Evolutionary conservation across 2,113 vertebrate species (phyloP).

Genomic region (Excalfactoria chinensis): DNA sequence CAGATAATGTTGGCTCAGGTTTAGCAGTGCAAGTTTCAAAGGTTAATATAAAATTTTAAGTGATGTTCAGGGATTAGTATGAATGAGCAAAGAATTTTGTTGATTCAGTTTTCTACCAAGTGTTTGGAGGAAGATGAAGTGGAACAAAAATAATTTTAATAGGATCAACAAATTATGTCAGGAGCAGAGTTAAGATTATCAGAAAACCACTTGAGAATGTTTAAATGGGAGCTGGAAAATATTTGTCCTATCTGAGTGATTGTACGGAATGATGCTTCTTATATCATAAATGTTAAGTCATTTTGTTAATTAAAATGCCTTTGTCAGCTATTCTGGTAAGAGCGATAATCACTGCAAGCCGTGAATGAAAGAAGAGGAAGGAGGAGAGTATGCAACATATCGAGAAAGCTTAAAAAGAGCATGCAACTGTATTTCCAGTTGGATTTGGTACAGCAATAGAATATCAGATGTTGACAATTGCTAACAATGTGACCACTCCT

Average conservation of each 20-base stretch:
- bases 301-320: neutral
- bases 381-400: neutral
- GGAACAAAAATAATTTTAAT: neutral
- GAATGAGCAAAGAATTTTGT: neutral
- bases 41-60: neutral
- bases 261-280: neutral
- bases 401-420: neutral
- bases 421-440: neutral
- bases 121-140: neutral
- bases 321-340: neutral
- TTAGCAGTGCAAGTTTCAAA: neutral
- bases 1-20: neutral
- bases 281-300: neutral
- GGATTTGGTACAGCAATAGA: neutral
- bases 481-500: neutral
- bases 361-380: neutral
- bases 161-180: neutral
- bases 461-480: conserved; percentile 30
- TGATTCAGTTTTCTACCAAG: neutral
- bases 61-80: neutral
- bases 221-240: neutral
- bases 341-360: neutral
- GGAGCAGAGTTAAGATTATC: neutral
- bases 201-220: neutral
- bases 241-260: neutral